These are phyloP conservation scores for Nemotelus pantherinus DNA, from an alignment of 2,888 invertebrate species.

Conservation along the genomic window DNA sequence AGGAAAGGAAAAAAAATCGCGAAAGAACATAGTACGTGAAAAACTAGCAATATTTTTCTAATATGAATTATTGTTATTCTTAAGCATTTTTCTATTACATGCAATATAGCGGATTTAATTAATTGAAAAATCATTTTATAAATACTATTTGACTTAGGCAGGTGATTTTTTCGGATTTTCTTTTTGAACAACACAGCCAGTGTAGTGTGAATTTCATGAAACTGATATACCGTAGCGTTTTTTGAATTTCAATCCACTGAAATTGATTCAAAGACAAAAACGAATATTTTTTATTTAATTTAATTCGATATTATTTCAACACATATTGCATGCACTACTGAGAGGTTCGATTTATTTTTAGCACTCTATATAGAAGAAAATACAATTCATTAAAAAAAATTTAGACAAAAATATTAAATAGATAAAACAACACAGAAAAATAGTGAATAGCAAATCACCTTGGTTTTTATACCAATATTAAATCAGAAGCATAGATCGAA, in stretches of 20 bases:
- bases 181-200: neutral
- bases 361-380: too few relatives aligned
- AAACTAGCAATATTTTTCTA: constrained; percentile 50
- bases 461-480: too few relatives aligned
- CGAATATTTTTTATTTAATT: too few relatives aligned
- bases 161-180: neutral
- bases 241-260: neutral
- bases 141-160: neutral
- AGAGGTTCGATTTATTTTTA: too few relatives aligned
- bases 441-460: too few relatives aligned
- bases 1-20: constrained; percentile 18
- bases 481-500: too few relatives aligned
- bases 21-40: constrained; percentile 36
- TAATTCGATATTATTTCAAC: too few relatives aligned
- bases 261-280: neutral
- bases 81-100: constrained; percentile 35
- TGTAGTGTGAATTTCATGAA: neutral
- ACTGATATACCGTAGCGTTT: too few relatives aligned
- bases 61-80: constrained; percentile 42
- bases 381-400: too few relatives aligned
- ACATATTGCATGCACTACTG: too few relatives aligned
- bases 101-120: constrained; percentile 5
- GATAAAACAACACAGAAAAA: too few relatives aligned
- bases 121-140: constrained; percentile 5
- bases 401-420: too few relatives aligned